Base-by-base conservation (phyloP, 1,140 invertebrate genomes). In the Caenorhabditis inopinata region DNA sequence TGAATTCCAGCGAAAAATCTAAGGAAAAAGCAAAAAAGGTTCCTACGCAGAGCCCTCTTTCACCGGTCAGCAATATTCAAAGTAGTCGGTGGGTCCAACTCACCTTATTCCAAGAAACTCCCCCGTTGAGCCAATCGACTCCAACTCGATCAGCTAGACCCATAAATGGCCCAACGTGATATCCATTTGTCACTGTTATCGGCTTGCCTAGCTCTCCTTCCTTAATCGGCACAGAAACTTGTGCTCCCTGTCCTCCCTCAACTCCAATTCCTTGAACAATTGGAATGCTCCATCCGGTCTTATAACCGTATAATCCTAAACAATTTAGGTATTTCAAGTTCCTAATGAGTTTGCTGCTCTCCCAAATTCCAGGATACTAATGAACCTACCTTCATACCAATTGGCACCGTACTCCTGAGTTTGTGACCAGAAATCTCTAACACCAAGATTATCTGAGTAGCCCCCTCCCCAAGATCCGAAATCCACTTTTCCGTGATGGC, bases 381-480 rank as follows among this genome's bases (percentile, higher is more conserved):
- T 46, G 9, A n/a, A 58, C 9, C 25, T 38, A 74, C 68, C 79
- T 74, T 84, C 83, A 73, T 82, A 85, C 84, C 84, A 85, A 82
- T 85, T 85, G 1, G 76, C 84, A 18, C 84, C 84, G 32, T 47
- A 83, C 18, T 85, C 84, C n/a, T 62, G 73, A 21, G 83, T 84
- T 48, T 85, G 83, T 1, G 68, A 74, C 73, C 76, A 85, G 49
- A 80, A 85, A 46, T 85, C 84, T 45, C 83, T 78, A 0, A 84
- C 84, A 18, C 83, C 83, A 12, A 84, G 18, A 35, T 82, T 84
- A 74, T 84, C 83, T 4, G 83, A 83, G 21, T 83, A 84, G 47
- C 82, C 82, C 14, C 84, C 84, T 74, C 84, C 84, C 80, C 81
- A 85, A 18, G 83, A 75, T 14, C 84, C 84, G 27, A 84, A 85